Evolutionary conservation across 2,113 vertebrate genomes (phyloP).

Genomic region (Actinemys pallida): DNA sequence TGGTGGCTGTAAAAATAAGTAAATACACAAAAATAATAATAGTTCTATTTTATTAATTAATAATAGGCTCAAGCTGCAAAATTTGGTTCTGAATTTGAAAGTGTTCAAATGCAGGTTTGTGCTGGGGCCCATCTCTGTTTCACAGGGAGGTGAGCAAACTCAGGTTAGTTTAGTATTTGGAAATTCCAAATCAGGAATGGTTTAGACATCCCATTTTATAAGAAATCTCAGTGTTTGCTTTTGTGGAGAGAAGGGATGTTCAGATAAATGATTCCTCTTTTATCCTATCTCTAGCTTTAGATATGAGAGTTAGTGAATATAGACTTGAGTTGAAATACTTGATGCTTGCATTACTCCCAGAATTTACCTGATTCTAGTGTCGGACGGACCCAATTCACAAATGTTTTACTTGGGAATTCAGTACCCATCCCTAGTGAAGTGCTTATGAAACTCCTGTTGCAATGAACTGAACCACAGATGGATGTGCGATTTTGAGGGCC

Average conservation of each 20-base stretch:
- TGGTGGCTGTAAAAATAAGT: background rate
- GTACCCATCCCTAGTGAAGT: slow-evolving; percentile 24
- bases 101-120: background rate
- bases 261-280: background rate
- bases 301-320: background rate
- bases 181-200: background rate
- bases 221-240: background rate
- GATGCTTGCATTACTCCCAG: background rate
- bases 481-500: slow-evolving; percentile 59
- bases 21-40: background rate
- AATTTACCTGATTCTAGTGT: slow-evolving; percentile 9
- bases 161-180: background rate
- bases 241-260: background rate
- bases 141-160: background rate
- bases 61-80: background rate
- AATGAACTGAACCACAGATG: slow-evolving; percentile 58
- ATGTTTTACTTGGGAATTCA: slow-evolving; percentile 45
- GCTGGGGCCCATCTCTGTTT: background rate
- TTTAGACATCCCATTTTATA: background rate
- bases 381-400: background rate
- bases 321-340: slow-evolving; percentile 15
- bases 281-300: background rate
- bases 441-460: slow-evolving; percentile 55
- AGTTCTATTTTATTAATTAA: background rate
- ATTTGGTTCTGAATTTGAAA: background rate